Evolutionary conservation across 2,113 vertebrate genomes (phyloP), one percentile per base, ranked within the genome.

Genomic region (Mobula hypostoma): DNA sequence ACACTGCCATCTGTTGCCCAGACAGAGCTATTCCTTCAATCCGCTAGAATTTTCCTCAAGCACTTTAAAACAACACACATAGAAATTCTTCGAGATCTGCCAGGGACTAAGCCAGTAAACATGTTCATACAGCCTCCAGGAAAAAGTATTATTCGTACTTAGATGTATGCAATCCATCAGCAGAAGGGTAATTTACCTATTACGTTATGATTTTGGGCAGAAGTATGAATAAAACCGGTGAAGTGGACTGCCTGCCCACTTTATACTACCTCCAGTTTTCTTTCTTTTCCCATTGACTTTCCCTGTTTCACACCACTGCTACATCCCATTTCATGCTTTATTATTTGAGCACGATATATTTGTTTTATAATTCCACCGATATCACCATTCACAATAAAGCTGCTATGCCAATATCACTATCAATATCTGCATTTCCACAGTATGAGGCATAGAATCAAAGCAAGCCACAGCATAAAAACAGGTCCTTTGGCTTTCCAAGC

Each of bases 1-100:
- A 48, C 36, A 93, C 21, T 93, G 68, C 91, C 70, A 93, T 93
- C 70, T 93, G 9, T 36, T 76, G 91, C 11, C 70, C 70, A 56
- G 9, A 40, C 19, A 7, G 32, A 4, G 21, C 32, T 48, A 40
- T 27, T 12, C 17, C 14, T 72, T 92, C 36, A 92, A 92, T 6
- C 14, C 32, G 32, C 32, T n/a, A 21, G 91, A 72, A 74, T 74
- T 56, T 74, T 48, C 40, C 40, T 40, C 91, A 74, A 48, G 36
- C 68, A 72, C 40, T 72, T 72, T 56, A 74, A 17, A 29, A 72
- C 32, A 48, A 21, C 29, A 29, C 11, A 93, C 70, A 93, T 5
- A 56, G 70, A 6, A 74, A 76, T 32, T 93, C 8, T 14, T 9
- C 70, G 48, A 72, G 27, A 48, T 56, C 1, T 24, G 40, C 36